Evolutionary conservation across 1,140 invertebrate genomes (phyloP), one percentile per base, ranked within the genome.

Genomic region (Chrysopa pallens): DNA sequence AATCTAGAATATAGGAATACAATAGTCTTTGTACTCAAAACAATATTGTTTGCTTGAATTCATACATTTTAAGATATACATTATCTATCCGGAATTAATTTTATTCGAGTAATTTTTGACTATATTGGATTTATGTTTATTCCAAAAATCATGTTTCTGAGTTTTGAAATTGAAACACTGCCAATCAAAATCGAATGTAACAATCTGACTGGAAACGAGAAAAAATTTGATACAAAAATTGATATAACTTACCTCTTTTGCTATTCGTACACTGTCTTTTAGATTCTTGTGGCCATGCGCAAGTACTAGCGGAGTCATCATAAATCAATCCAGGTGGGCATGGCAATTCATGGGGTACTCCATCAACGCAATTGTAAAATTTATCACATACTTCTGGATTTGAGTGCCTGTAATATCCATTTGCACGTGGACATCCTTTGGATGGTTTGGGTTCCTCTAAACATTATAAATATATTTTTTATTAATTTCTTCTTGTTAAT

Each of bases 291-390:
- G 72, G 66, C 83, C 83, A 88, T 27, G 80, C 73, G 55, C 84
- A 87, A 43, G 76, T 78, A 17, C 77, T 76, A 41, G 67, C 69
- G 12, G 73, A 69, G 42, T 84, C 78, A 52, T 86, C 80, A 59
- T 83, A 88, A 46, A 83, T 70, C 5, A 53, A 46, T 11, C 84
- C 81, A 12, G 81, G 79, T 0, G 84, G 81, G 58, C 85, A 89
- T 0, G 79, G 72, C 48, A 79, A 67, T 43, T 73, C 68, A 43
- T 77, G 74, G n/a, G 76, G 68, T 0, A 72, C 61, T 8, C 84
- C 83, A 44, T 84, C 78, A 0, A 80, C 74, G 57, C 84, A 87
- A 57, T 84, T 84, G 56, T 80, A 76, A 60, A 88, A 89, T 53
- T 83, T 79, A 55, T 84, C 82, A 49, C 85, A 89, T 1, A 76